Evolutionary conservation across 37 sponge, comb jelly and placozoan genomes (phyloP).

Genomic region (Eunapius fragilis): DNA sequence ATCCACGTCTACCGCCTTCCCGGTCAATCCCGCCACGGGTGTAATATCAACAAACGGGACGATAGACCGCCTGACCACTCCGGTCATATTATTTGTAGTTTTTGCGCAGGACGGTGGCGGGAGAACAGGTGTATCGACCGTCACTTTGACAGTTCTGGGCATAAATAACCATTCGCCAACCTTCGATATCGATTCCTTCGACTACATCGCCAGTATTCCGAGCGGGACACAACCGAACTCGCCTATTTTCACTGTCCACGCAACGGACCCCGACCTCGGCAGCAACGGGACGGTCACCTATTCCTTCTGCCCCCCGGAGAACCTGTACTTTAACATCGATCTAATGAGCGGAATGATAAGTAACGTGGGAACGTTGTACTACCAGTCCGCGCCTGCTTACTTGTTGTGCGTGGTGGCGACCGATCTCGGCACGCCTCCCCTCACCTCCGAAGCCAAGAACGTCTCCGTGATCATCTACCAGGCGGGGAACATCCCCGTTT

Average conservation of each 20-base stretch:
- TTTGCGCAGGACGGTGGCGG: conserved; percentile 61
- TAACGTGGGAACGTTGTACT: conserved; percentile 9
- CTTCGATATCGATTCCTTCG: conserved; percentile 14
- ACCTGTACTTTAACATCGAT: conserved; percentile 8
- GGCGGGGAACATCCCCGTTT: conserved; percentile 19
- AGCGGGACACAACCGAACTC: conserved; percentile 8
- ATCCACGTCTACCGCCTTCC: conserved; percentile 5
- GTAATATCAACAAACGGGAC: conserved; percentile 17
- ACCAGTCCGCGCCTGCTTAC: conserved; percentile 19
- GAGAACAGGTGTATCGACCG: conserved; percentile 24
- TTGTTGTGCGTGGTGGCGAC: conserved; percentile 38
- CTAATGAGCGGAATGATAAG: conserved; percentile 1
- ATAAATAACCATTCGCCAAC: conserved; percentile 59
- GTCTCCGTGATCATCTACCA: conserved; percentile 31
- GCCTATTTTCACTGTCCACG: conserved; percentile 12
- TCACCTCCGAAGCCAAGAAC: conserved; percentile 27
- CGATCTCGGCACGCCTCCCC: conserved; percentile 63
- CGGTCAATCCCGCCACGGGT: conserved; percentile 39
- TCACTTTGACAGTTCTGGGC: conserved; percentile 37
- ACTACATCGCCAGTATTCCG: conserved; percentile 23
- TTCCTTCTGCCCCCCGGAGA: conserved; percentile 9
- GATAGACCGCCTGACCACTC: conserved; percentile 50
- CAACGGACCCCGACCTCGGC: conserved; percentile 61
- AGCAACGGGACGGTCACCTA: conserved; percentile 39
- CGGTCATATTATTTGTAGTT: conserved; percentile 8